These are phyloP conservation scores for Brachypalpus laphriformis DNA, from an alignment of 2,888 invertebrate species.

Conservation along the genomic window DNA sequence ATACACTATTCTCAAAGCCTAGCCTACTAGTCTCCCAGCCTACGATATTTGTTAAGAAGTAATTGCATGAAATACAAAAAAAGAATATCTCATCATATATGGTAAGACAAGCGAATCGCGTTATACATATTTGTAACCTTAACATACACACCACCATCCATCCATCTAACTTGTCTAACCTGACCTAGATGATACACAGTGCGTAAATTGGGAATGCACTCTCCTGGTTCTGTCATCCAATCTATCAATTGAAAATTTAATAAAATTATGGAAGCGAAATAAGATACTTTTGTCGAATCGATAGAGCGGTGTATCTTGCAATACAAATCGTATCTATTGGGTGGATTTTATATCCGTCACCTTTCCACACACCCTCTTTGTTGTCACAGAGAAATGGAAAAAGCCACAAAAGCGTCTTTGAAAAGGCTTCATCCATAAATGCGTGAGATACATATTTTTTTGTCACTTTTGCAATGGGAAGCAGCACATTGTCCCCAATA, in stretches of 20 bases:
- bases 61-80: conserved; percentile 18
- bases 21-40: conserved; percentile 52
- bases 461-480: conserved; percentile 17
- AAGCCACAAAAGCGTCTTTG: conserved; percentile 29
- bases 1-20: conserved; percentile 15
- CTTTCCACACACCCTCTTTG: conserved; percentile 21
- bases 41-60: conserved; percentile 48
- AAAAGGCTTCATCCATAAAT: conserved; percentile 37
- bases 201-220: conserved; percentile 70
- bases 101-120: conserved; percentile 52
- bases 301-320: not conserved
- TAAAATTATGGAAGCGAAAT: conserved; percentile 48
- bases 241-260: conserved; percentile 57
- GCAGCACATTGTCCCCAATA: conserved; percentile 14
- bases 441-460: not conserved
- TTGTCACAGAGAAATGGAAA: conserved; percentile 32
- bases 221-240: conserved; percentile 49
- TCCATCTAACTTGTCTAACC: conserved; percentile 56
- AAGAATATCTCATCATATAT: conserved; percentile 36
- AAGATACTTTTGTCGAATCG: conserved; percentile 18
- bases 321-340: conserved; percentile 20
- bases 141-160: conserved; percentile 41
- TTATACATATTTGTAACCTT: conserved; percentile 55
- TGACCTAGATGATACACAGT: conserved; percentile 67
- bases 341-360: conserved; percentile 22